Evolutionary conservation across 2,888 invertebrate genomes (phyloP).

Genomic region (Drosophila mimetica): DNA sequence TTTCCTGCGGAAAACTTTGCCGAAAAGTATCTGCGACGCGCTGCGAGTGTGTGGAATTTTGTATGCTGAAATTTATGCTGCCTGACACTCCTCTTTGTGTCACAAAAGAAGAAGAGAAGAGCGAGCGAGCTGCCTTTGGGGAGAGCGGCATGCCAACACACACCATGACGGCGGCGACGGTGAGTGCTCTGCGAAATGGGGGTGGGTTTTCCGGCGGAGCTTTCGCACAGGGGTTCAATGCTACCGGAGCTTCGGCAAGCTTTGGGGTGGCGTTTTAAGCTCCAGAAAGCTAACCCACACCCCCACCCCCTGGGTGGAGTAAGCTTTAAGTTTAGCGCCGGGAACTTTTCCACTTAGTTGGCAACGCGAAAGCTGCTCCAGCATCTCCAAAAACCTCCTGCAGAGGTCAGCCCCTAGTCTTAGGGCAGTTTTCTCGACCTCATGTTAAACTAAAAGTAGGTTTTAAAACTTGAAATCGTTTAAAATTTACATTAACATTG

Average conservation of each 20-base stretch:
- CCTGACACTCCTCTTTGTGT: conserved; percentile 78
- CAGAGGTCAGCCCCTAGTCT: conserved; percentile 10
- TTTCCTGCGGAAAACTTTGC: conserved; percentile 70
- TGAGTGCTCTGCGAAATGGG: conserved; percentile 17
- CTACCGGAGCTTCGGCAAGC: conserved; percentile 25
- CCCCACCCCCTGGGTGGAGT: not conserved
- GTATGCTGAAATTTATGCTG: conserved; percentile 78
- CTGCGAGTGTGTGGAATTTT: conserved; percentile 70
- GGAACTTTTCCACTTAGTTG: conserved; percentile 9
- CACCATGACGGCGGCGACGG: not conserved
- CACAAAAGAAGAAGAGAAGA: conserved; percentile 44
- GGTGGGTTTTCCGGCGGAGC: conserved; percentile 58
- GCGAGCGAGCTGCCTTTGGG: not conserved
- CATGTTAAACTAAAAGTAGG: too few species aligned
- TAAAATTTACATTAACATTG: too few species aligned
- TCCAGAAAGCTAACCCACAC: not conserved
- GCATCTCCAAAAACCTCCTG: conserved; percentile 11
- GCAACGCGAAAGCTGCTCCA: conserved; percentile 26
- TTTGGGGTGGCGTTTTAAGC: conserved; percentile 2
- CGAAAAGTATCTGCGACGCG: conserved; percentile 74
- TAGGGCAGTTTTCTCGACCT: too few species aligned
- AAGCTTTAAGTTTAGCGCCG: not conserved
- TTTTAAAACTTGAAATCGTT: too few species aligned
- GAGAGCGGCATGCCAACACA: conserved; percentile 61
- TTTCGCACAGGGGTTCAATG: conserved; percentile 48